These are phyloP conservation scores for Gymnothorax reevesii DNA, from an alignment of 2,797 vertebrate species.

Conservation along the genomic window DNA sequence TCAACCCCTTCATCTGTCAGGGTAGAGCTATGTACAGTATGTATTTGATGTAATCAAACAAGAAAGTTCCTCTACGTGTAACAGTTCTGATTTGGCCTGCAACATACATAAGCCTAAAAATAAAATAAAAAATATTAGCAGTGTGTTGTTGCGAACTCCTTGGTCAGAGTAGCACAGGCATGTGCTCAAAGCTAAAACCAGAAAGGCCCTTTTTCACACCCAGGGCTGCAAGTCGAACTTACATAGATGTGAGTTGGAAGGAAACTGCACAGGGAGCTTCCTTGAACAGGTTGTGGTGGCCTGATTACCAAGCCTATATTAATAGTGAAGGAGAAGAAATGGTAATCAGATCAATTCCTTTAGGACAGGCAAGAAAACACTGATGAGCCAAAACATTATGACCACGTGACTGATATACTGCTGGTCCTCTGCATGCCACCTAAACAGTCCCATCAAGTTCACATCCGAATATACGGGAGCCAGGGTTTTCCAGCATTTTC, in stretches of 20 bases:
- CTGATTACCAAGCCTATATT: background rate
- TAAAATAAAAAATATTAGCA: background rate
- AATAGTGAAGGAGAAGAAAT: background rate
- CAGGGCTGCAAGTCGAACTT: background rate
- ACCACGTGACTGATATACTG: too few relatives aligned
- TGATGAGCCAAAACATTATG: too few relatives aligned
- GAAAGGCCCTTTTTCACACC: background rate
- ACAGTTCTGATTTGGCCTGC: background rate
- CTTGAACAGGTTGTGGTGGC: background rate
- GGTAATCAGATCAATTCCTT: background rate
- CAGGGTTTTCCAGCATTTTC: too few relatives aligned
- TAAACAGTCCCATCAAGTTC: too few relatives aligned
- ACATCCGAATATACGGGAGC: too few relatives aligned
- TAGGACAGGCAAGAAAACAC: too few relatives aligned
- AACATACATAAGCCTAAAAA: background rate
- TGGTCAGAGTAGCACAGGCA: background rate
- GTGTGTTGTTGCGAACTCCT: background rate
- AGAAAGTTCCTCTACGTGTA: background rate
- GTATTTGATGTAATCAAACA: background rate
- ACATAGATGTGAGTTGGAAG: background rate
- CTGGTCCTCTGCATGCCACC: too few relatives aligned
- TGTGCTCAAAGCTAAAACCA: background rate
- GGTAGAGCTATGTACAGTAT: background rate
- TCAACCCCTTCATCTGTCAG: background rate
- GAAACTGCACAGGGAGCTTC: background rate